Evolutionary conservation across 2,113 vertebrate species (phyloP).

Genomic region (Cacatua alba): DNA sequence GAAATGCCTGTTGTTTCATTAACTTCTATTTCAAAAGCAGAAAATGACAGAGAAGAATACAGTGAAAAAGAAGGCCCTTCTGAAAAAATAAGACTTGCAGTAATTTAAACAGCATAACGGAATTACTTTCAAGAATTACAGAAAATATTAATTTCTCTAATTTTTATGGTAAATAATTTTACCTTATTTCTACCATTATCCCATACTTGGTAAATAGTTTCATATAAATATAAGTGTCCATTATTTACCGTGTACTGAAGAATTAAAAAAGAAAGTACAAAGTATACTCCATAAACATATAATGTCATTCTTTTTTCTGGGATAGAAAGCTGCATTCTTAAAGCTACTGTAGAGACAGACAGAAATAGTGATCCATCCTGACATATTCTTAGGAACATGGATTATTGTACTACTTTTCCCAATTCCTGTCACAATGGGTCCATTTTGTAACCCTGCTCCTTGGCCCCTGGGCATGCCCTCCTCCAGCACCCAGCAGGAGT

Average conservation of each 20-base stretch:
- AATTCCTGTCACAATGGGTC: conserved; percentile 41
- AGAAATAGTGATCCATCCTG: conserved; percentile 27
- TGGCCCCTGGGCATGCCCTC: not conserved
- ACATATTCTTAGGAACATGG: conserved; percentile 19
- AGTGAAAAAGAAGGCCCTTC: not conserved
- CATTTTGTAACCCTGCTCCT: not conserved
- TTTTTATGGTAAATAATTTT: not conserved
- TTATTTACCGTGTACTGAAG: not conserved
- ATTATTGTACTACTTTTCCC: conserved; percentile 2
- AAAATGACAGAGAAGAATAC: not conserved
- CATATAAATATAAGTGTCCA: not conserved
- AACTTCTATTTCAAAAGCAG: not conserved
- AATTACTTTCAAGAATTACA: not conserved
- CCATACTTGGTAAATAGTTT: not conserved
- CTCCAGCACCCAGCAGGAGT: not conserved
- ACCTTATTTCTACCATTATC: not conserved
- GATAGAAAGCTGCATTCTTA: not conserved
- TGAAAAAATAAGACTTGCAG: not conserved
- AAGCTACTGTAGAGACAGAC: conserved; percentile 2
- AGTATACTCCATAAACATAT: not conserved
- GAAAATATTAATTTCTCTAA: not conserved
- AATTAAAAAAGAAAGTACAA: not conserved
- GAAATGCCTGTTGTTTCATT: not conserved
- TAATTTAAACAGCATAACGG: not conserved
- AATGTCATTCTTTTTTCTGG: not conserved